These are phyloP conservation scores for Eilema depressum DNA, from an alignment of 2,888 invertebrate genomes.

Conservation along the genomic window DNA sequence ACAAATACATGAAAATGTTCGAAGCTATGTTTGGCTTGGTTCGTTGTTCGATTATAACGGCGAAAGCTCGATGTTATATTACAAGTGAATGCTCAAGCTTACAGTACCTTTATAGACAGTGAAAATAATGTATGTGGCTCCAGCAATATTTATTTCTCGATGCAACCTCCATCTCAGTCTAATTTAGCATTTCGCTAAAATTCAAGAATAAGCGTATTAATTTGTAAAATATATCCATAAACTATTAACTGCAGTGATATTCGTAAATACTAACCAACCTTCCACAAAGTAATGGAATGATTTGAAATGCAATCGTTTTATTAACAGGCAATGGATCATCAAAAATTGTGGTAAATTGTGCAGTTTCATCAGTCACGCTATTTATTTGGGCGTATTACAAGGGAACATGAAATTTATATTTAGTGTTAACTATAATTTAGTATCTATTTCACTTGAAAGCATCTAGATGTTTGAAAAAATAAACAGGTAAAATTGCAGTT, in stretches of 20 bases:
- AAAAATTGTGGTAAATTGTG: background rate
- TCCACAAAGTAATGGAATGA: constrained; percentile 36
- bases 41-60: no score
- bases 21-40: no score
- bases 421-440: no score
- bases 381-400: no score
- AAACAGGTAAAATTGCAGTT: no score
- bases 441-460: background rate
- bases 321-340: background rate
- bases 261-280: background rate
- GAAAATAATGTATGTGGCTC: no score
- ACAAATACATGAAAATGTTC: no score
- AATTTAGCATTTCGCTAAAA: constrained; percentile 15
- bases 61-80: no score
- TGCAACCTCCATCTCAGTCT: constrained; percentile 23
- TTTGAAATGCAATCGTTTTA: constrained; percentile 33
- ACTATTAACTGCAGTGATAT: constrained; percentile 15
- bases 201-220: constrained; percentile 25
- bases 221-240: constrained; percentile 25
- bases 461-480: background rate
- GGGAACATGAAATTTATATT: no score
- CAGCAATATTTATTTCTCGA: background rate
- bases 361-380: background rate
- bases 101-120: no score
- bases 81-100: no score